Evolutionary conservation across 2,888 invertebrate genomes (phyloP).

Genomic region (Dicyrtomina minuta): DNA sequence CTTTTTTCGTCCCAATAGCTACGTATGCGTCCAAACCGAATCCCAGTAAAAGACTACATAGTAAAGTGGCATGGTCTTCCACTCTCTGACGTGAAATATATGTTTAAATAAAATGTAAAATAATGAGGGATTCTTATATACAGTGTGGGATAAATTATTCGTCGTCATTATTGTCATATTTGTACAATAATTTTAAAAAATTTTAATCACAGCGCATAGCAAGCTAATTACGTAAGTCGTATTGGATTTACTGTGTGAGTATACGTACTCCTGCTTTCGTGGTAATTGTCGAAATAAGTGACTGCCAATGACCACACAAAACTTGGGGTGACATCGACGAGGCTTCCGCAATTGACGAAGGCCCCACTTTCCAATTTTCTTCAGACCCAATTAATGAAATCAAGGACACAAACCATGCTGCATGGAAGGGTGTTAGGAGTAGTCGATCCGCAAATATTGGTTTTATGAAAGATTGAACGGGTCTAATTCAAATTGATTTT

Average conservation of each 20-base stretch:
- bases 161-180: no score
- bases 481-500: constrained; percentile 33
- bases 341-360: neutral
- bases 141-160: no score
- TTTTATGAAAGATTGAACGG: constrained; percentile 39
- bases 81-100: constrained; percentile 34
- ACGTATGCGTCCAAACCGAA: constrained; percentile 47
- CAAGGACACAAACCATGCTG: constrained; percentile 45
- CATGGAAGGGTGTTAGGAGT: constrained; percentile 43
- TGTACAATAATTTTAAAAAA: no score
- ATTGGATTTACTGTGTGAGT: neutral
- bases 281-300: constrained; percentile 11
- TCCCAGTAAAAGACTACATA: constrained; percentile 42
- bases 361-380: neutral
- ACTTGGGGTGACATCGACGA: constrained; percentile 6
- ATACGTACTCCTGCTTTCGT: constrained; percentile 8
- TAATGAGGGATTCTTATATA: no score
- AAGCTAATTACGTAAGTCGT: no score
- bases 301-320: constrained; percentile 28
- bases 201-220: no score
- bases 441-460: constrained; percentile 32
- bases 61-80: constrained; percentile 43
- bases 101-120: neutral
- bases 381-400: constrained; percentile 27
- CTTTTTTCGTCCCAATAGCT: constrained; percentile 37